Evolutionary conservation across 2,797 vertebrate species (phyloP), one percentile per base, ranked within the genome.

Genomic region (Arctocebus calabarensis): DNA sequence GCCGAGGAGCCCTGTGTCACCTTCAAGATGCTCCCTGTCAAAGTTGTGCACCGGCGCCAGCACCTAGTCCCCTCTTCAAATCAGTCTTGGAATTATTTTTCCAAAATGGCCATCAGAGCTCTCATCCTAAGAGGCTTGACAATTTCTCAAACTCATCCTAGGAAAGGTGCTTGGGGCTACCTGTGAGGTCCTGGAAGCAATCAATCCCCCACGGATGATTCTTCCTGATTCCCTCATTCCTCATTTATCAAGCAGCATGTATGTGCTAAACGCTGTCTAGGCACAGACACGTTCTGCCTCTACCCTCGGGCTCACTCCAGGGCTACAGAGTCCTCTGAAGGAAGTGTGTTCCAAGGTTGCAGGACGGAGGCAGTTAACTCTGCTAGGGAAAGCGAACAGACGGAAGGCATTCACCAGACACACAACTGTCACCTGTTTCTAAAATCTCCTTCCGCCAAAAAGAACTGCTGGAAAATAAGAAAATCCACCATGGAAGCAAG

Each of bases 271-370:
- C 57, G 66, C 84, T 45, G n/a, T n/a, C n/a, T n/a, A n/a, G n/a
- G n/a, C n/a, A n/a, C n/a, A n/a, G n/a, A n/a, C n/a, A n/a, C n/a
- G 61, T 29, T 95, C 62, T 79, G 23, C 89, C 55, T 81, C 29
- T 90, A 10, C 17, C 23, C 7, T n/a, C 23, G 73, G 11, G 10
- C 55, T 64, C 52, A 83, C 66, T 79, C 40, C 22, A 86, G 52
- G 78, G 45, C 45, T 45, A 45, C 40, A 48, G 7, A 23, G n/a
- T n/a, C n/a, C 16, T 43, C 52, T 9, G 13, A 61, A 40, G 22
- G 71, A 78, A 48, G 2, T 57, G n/a, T 22, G 3, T 70, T 90
- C 16, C 25, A 32, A 62, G 2, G 29, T 43, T 87, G 10, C 55
- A n/a, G 81, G 48, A 23, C 74, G 71, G 62, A 64, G 40, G 25